Evolutionary conservation across 1,140 invertebrate species (phyloP), one percentile per base, ranked within the genome.

Genomic region (Trachelipus rathkii): DNA sequence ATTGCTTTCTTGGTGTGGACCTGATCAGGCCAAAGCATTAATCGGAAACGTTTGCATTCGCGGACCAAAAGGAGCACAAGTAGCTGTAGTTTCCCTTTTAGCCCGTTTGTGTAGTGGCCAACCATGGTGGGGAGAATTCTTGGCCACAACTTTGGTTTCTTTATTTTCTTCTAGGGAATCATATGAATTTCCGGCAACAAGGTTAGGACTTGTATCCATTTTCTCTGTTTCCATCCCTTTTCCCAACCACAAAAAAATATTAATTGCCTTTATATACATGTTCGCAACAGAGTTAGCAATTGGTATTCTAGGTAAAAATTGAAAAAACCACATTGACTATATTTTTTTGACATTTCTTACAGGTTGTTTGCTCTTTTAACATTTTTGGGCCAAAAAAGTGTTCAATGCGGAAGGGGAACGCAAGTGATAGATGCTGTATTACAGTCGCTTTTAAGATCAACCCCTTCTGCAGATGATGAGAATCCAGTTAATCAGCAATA

Each of bases 41-140:
- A 94, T 94, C 81, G 87, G 90, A 82, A 87, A 87, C 77, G 84
- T 90, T 69, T 92, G 91, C 84, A 88, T 92, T 4, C 86, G 88
- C 82, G 84, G 87, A 44, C 86, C 86, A 53, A 87, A 87, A 45
- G 87, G 90, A 76, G 87, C 91, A 43, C 92, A 93, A 83, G 87
- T 93, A 8, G 87, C 90, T 24, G 87, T 89, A 21, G 92, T 91
- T 9, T 91, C 93, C 43, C 86, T 96, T 76, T 85, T 95, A 81
- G 91, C 93, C 33, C 89, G 92, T 45, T 89, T 92, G 82, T 94
- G 92, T 84, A 91, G 90, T 71, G 88, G 89, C 75, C 90, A 92
- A 83, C 87, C 88, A 0, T 96, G 93, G 93, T 96, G 94, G 94
- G 94, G 94, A 13, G 89, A 91, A 76, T 95, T 95, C 82, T 86